These are phyloP conservation scores for Cylindroiulus punctatus DNA, from an alignment of 2,888 invertebrate genomes.

Conservation along the genomic window DNA sequence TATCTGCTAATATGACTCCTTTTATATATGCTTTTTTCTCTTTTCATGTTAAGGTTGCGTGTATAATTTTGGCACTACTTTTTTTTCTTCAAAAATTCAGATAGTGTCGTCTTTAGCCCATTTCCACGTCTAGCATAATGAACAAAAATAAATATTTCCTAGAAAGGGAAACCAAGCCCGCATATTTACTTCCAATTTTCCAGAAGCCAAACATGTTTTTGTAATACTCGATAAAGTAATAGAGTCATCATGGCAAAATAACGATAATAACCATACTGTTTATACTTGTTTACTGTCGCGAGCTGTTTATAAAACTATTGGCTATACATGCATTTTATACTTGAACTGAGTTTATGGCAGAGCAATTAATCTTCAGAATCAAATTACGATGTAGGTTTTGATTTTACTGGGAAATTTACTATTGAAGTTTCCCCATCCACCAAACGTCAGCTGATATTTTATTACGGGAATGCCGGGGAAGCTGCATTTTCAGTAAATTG, in stretches of 20 bases:
- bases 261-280: no score
- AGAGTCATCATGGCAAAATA: no score
- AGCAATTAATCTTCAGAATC: not conserved
- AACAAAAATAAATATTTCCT: not conserved
- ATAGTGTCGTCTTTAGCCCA: not conserved
- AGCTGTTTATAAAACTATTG: not conserved
- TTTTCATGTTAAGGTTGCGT: not conserved
- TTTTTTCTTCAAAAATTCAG: not conserved
- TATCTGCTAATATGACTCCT: not conserved
- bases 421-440: not conserved
- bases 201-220: not conserved
- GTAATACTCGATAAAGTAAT: no score
- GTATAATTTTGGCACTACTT: conserved; percentile 25
- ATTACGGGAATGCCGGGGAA: not conserved
- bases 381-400: not conserved
- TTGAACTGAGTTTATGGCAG: no score
- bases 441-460: not conserved
- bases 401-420: not conserved
- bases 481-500: not conserved
- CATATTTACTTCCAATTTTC: not conserved
- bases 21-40: conserved; percentile 1
- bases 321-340: not conserved
- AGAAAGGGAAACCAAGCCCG: not conserved
- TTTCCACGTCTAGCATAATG: not conserved
- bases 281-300: not conserved